Evolutionary conservation across 2,888 invertebrate species (phyloP), one percentile per base, ranked within the genome.

Genomic region (Trileptium ribeirensis): DNA sequence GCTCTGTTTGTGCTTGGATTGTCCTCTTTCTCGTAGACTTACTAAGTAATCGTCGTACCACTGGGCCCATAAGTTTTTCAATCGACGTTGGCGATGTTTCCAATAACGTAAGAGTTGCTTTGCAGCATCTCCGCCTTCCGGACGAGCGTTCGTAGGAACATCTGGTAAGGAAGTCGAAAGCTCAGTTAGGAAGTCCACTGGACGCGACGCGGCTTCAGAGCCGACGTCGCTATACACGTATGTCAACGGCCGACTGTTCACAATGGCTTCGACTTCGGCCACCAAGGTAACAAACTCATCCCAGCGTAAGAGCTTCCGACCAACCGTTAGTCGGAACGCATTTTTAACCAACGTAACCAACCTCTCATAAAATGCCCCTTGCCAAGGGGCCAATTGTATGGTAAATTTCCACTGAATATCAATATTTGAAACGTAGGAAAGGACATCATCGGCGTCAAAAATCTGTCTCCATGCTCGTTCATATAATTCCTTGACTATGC

Each of bases 361-460:
- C 31, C 89, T 83, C 84, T 90, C 89, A 86, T 88, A 90, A 84
- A 87, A 88, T 64, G 90, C 89, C 78, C 89, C 89, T 89, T 88
- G 88, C 89, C 90, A 90, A 0, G 89, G 84, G 1, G 89, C 88
- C 0, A 86, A 83, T 1, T 89, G 89, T 2, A 88, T 19, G 79
- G 87, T 90, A 82, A 89, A 90, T 29, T 83, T 83, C 86, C 87
- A 87, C 0, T 79, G 29, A 67, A 86, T 86, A 29, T 74, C 77
- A 34, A 33, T 70, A 19, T 84, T n/a, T 3, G 70, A 34, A 31
- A 81, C 67, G 75, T 24, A 67, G 3, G 78, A 67, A 3, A 64
- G 51, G 34, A 78, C 31, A 33, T 83, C 40, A 15, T 1, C 29
- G 19, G n/a, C 8, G 15, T 39, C 1, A 8, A 33, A 24, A 34